Evolutionary conservation across 2,113 vertebrate genomes (phyloP).

Genomic region (Piprites chloris): DNA sequence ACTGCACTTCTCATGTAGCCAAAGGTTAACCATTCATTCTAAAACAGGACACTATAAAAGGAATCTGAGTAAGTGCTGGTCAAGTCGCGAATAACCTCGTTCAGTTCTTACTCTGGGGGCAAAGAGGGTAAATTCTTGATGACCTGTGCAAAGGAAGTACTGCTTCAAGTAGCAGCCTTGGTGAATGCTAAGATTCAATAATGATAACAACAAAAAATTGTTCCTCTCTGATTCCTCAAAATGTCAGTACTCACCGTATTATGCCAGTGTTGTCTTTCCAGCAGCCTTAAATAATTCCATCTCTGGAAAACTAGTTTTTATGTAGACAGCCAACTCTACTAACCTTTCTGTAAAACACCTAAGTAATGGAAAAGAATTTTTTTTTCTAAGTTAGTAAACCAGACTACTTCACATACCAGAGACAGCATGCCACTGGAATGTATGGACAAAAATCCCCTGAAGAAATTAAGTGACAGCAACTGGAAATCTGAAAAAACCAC

Average conservation of each 20-base stretch:
- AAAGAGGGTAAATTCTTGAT: background rate
- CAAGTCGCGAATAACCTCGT: background rate
- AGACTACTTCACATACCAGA: background rate
- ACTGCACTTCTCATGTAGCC: background rate
- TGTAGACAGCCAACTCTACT: background rate
- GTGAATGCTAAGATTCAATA: background rate
- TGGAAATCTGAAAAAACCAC: background rate
- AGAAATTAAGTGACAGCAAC: background rate
- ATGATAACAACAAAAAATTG: background rate
- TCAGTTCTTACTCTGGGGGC: background rate
- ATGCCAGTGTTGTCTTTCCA: background rate
- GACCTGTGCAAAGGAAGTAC: background rate
- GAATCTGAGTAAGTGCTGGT: background rate
- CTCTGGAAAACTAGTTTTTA: background rate
- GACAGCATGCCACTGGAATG: background rate
- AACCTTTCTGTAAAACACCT: background rate
- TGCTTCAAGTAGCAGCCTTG: background rate
- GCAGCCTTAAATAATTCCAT: background rate
- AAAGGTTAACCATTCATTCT: background rate
- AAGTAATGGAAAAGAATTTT: background rate
- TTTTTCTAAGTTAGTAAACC: background rate
- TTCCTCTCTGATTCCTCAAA: background rate
- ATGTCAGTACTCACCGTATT: background rate
- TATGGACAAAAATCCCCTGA: background rate
- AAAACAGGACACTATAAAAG: background rate